Conservation (phyloP, 2,888 invertebrate species). For the Galeruca laticollis region DNA sequence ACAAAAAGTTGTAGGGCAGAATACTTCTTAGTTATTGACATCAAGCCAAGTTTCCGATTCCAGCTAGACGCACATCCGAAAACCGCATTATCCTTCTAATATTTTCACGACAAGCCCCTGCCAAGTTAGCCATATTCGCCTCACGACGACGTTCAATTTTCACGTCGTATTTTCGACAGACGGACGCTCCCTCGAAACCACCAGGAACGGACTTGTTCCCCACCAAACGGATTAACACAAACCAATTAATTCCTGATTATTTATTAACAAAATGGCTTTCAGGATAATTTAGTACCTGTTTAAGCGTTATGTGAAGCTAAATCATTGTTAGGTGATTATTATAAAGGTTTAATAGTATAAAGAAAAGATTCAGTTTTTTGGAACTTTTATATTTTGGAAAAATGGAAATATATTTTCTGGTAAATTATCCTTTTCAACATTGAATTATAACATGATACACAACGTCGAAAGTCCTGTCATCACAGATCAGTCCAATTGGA, state of each 20-base stretch:
- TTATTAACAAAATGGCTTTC: not conserved
- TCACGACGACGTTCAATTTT: constrained; percentile 58
- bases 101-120: constrained; percentile 47
- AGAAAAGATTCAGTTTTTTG: no score
- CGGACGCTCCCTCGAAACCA: constrained; percentile 15
- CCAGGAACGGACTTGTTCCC: constrained; percentile 1
- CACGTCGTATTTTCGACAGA: constrained; percentile 54
- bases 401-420: no score
- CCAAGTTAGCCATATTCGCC: constrained; percentile 52
- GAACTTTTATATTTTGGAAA: no score
- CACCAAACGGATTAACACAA: not conserved
- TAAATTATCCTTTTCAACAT: no score
- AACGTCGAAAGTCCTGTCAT: no score
- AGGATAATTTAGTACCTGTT: no score
- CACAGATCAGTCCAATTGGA: no score
- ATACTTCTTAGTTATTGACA: constrained; percentile 41
- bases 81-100: constrained; percentile 53
- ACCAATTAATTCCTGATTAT: not conserved
- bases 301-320: no score
- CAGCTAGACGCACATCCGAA: constrained; percentile 43
- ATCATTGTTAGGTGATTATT: no score
- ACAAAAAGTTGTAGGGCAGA: constrained; percentile 20
- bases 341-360: no score
- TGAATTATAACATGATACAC: no score
- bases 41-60: constrained; percentile 39